Evolutionary conservation across 2,888 invertebrate species (phyloP), one percentile per base, ranked within the genome.

Genomic region (Xestia xanthographa): DNA sequence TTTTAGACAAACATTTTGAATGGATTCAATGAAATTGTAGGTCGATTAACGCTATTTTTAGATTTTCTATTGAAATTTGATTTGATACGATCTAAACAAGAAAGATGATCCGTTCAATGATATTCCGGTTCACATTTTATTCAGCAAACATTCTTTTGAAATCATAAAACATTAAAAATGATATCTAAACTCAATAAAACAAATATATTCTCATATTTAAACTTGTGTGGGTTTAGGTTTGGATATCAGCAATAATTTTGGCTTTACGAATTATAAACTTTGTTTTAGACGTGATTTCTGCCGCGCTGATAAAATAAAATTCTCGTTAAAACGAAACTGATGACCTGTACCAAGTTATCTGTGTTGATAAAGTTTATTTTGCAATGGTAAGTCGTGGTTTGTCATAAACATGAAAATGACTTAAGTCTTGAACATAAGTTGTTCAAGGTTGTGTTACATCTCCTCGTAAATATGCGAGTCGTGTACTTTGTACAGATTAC

Each of bases 381-480:
- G 48, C 48, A 65, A 71, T 72, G 70, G 63, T 70, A 68, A 79
- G 69, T 73, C 45, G 48, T 73, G 8, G 66, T 73, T 70, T 72
- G 66, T 78, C 72, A 67, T 79, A 79, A 83, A 85, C 75, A 80
- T 80, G 72, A 83, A 79, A 72, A 72, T 81, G 17, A 72, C 63
- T 76, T 73, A 41, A 66, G 34, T 60, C 66, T 70, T 73, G 20
- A 73, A 29, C 65, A 34, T 20, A 67, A 73, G 79, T 75, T 79
- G 26, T 73, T 62, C 87, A 87, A 88, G 85, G 87, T 68, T 75
- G 9, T 48, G n/a, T 68, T 58, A 75, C 56, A 79, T 78, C 75
- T 79, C 65, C 60, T 72, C 63, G 76, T 86, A 77, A 73, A 73
- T 73, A 88, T 86, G 75, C 70, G 66, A 67, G 77, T 58, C 78